Conservation (phyloP, 2,888 invertebrate species). For the Hyalella azteca region DNA sequence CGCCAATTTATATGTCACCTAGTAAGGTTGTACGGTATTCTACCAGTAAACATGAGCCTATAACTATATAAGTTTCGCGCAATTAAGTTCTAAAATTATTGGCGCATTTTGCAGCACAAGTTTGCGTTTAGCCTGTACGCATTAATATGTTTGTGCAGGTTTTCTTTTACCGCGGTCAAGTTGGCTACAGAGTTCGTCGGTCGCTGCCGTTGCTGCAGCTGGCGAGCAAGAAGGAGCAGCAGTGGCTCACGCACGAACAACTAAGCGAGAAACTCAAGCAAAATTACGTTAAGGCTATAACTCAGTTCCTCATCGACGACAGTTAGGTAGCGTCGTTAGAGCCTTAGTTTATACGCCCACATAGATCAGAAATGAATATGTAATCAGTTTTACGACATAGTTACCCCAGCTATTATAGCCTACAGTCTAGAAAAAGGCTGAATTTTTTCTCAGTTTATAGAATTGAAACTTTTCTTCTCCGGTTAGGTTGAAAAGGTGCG, state of each 20-base stretch:
- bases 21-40: too few species aligned
- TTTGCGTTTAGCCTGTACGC: too few species aligned
- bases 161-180: constrained; percentile 1
- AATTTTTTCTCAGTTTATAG: too few species aligned
- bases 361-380: neutral
- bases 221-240: constrained; percentile 37
- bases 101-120: too few species aligned
- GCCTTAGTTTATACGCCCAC: neutral
- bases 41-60: too few species aligned
- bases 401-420: too few species aligned
- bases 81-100: too few species aligned
- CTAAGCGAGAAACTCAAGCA: constrained; percentile 42
- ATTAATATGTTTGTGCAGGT: constrained; percentile 40
- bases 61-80: too few species aligned
- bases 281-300: constrained; percentile 48
- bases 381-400: neutral
- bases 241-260: constrained; percentile 52
- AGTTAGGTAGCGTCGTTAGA: neutral
- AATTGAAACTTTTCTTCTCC: too few species aligned
- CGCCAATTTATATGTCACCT: too few species aligned
- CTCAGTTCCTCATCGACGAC: constrained; percentile 50
- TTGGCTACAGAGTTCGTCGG: constrained; percentile 12
- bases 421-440: too few species aligned
- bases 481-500: too few species aligned
- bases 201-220: neutral